Evolutionary conservation across 2,888 invertebrate genomes (phyloP).

Genomic region (Slavum lentiscoides): DNA sequence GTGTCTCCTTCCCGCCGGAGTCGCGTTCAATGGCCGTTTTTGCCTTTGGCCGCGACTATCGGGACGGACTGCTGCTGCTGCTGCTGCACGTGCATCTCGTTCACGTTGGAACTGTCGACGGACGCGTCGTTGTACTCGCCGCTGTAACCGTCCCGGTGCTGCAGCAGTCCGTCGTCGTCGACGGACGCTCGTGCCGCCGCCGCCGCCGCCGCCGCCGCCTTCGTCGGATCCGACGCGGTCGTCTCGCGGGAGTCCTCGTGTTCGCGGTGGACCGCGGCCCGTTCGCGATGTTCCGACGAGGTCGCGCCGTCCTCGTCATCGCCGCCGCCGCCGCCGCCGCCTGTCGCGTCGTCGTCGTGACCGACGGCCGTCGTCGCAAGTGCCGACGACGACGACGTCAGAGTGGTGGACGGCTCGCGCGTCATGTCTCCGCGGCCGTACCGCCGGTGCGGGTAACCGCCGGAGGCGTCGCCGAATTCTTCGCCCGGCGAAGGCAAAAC

Average conservation of each 20-base stretch:
- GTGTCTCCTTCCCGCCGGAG: neutral
- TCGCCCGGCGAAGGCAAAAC: conserved; percentile 17
- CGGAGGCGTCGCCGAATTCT: conserved; percentile 2
- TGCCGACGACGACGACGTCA: neutral
- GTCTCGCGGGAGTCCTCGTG: neutral
- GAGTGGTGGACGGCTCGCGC: neutral
- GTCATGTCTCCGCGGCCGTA: conserved; percentile 33
- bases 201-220: neutral
- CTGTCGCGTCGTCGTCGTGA: too few relatives aligned
- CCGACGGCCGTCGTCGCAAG: neutral
- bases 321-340: neutral
- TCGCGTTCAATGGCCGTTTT: conserved; percentile 38
- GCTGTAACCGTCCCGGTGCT: conserved; percentile 13
- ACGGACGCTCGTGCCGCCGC: neutral
- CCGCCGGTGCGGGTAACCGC: conserved; percentile 39
- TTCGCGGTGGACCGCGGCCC: too few relatives aligned
- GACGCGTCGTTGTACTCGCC: conserved; percentile 40
- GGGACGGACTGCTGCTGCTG: neutral
- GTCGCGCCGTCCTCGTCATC: neutral
- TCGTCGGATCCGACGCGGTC: neutral
- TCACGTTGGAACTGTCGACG: conserved; percentile 33
- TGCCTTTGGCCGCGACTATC: conserved; percentile 22
- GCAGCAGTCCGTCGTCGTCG: neutral
- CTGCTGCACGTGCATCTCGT: conserved; percentile 21
- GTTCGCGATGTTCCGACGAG: neutral